Percentiles rank a stretch among this genome's conserved stretches.
Evolutionary conservation across 2,888 invertebrate genomes (phyloP).

Genomic region (Dasysyrphus albostriatus): DNA sequence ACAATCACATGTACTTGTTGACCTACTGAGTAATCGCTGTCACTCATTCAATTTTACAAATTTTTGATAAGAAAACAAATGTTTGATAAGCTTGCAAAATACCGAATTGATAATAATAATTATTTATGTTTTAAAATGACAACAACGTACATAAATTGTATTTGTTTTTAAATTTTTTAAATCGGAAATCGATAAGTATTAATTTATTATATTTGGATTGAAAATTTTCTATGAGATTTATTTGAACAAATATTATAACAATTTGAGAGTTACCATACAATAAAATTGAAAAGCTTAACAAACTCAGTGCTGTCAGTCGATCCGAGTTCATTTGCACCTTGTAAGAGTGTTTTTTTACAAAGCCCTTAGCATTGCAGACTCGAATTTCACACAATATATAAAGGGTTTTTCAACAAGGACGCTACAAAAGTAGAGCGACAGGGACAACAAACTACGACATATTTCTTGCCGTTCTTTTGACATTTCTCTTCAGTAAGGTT

Average conservation of each 20-base stretch:
- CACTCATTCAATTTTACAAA: conserved; percentile 16
- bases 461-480: too few relatives aligned
- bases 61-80: conserved; percentile 22
- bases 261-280: background rate
- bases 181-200: background rate
- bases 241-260: background rate
- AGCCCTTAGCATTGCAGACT: too few relatives aligned
- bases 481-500: too few relatives aligned
- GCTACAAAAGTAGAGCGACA: too few relatives aligned
- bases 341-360: too few relatives aligned
- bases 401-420: too few relatives aligned
- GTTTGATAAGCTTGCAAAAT: conserved; percentile 23
- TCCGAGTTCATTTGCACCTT: too few relatives aligned
- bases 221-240: background rate
- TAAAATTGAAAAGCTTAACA: background rate
- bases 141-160: background rate
- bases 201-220: background rate
- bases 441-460: too few relatives aligned
- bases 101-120: background rate
- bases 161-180: background rate
- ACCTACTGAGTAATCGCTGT: conserved; percentile 58
- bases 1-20: conserved; percentile 22
- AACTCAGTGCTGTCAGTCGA: too few relatives aligned
- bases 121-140: background rate
- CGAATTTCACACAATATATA: too few relatives aligned